Evolutionary conservation across 1,140 invertebrate species (phyloP).

Genomic region (Cyrtorhinus lividipennis): DNA sequence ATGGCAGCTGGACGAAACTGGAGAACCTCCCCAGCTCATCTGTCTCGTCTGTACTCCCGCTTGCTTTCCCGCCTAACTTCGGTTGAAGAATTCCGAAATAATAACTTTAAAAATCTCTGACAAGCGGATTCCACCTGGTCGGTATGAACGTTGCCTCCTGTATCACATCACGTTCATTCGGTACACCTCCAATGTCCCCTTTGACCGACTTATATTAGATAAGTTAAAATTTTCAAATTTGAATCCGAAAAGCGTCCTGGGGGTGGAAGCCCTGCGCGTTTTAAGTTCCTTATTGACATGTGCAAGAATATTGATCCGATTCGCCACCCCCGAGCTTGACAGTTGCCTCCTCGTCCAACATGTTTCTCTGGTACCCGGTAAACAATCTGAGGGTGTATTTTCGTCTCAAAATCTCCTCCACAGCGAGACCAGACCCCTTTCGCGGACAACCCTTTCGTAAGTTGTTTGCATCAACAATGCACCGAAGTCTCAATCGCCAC

Average conservation of each 20-base stretch:
- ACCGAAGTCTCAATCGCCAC: neutral
- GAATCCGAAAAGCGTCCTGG: neutral
- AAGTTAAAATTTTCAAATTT: conserved; percentile 6
- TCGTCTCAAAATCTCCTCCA: conserved; percentile 16
- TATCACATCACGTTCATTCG: too few species aligned
- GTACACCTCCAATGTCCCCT: too few species aligned
- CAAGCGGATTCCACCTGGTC: too few species aligned
- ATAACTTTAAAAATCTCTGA: too few species aligned
- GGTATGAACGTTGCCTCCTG: too few species aligned
- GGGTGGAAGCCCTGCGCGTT: conserved; percentile 1
- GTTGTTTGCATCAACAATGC: conserved; percentile 15
- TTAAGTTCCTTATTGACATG: conserved; percentile 1
- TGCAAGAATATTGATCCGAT: conserved; percentile 14
- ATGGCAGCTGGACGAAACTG: too few species aligned
- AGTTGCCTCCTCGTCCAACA: conserved; percentile 12
- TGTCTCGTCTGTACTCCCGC: too few species aligned
- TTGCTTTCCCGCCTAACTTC: too few species aligned
- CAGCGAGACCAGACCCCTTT: neutral
- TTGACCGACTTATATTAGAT: too few species aligned
- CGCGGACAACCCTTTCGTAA: neutral
- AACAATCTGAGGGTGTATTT: conserved; percentile 23
- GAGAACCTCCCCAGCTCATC: too few species aligned
- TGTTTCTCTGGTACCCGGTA: conserved; percentile 21
- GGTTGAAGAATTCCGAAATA: too few species aligned
- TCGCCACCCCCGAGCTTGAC: neutral